A percentile compares a stretch with the other conserved stretches of the same genome.
phyloP scores from a whole-genome alignment of 2,797 vertebrate species.

The Myoxocephalus aenaeus region DNA sequence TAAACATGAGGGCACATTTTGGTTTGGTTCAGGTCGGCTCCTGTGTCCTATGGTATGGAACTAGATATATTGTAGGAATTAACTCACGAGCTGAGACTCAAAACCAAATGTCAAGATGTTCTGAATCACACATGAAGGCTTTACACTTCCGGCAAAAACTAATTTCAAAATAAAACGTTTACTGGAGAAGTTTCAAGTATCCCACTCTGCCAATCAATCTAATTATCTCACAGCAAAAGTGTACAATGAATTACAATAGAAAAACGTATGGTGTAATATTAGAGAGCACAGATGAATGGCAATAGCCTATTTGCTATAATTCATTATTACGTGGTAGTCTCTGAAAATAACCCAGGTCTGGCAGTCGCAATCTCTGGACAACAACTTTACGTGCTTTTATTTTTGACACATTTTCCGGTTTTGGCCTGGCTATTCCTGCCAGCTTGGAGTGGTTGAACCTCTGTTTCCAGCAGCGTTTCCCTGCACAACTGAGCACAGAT shows the following conservation, averaged over 20 bases:
- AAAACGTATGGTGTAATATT: not conserved
- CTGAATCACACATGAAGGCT: not conserved
- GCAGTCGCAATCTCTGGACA: not conserved
- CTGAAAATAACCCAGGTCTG: not conserved
- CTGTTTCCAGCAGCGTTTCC: constrained; percentile 34
- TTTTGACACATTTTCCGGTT: constrained; percentile 15
- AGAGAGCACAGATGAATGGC: not conserved
- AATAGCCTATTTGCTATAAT: not conserved
- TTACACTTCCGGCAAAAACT: not conserved
- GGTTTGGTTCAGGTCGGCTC: constrained; percentile 28
- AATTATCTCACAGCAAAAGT: not conserved
- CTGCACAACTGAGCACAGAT: constrained; percentile 49
- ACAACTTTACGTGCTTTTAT: constrained; percentile 26
- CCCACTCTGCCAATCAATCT: not conserved
- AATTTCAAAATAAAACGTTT: constrained; percentile 40
- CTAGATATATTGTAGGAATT: constrained; percentile 51
- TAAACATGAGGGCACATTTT: constrained; percentile 22
- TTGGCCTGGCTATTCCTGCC: not conserved
- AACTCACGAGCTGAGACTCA: constrained; percentile 75
- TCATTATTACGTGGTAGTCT: not conserved
- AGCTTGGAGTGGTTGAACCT: not conserved
- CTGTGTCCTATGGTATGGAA: constrained; percentile 25
- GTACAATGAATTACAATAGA: not conserved
- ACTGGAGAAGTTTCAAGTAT: not conserved
- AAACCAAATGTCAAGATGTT: not conserved